Base-by-base conservation (phyloP, 1,140 invertebrate species). In the Dufourea novaeangliae region DNA sequence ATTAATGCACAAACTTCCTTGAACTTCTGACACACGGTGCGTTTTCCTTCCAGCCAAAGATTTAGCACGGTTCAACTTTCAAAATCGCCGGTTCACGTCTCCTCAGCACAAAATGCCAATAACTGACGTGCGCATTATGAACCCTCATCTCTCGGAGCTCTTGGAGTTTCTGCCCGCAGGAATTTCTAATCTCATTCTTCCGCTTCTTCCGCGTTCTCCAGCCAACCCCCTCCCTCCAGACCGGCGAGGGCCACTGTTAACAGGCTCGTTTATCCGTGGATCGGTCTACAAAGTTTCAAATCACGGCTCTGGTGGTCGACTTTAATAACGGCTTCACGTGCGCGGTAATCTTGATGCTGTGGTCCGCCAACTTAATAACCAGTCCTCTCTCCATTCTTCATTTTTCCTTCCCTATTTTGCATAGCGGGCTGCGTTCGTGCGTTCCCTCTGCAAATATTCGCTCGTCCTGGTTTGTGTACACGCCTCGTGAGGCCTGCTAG, bases 391-490 rank as follows among this genome's bases (percentile, higher is more conserved):
- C 2, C 39, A 50, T 50, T 50, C 20, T 50, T 50, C n/a, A 17
- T 17, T n/a, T 22, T 44, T 52, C 27, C 50, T n/a, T 41, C 22
- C 46, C n/a, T 74, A 41, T 57, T 67, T 74, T 57, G 50, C 72
- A 67, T 74, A 74, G 71, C 25, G 17, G 20, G 11, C 71, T 1
- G 32, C 22, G 59, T n/a, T 39, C 61, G 17, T 64, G 44, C 70
- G 61, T 74, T n/a, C 61, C 34, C 34, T 66, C 34, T 3, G 61
- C 71, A 50, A 74, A 74, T 74, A 74, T 74, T 74, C 71, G 71
- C 46, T 37, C 41, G 59, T 12, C 17, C 17, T 32, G 20, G 25
- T n/a, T n/a, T n/a, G n/a, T n/a, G n/a, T n/a, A n/a, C n/a, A 56
- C 37, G 50, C 46, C 41, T 46, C 34, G 70, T 34, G 46, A 66